These are phyloP conservation scores for Lepidocolaptes lacrymiger DNA, from an alignment of 2,797 vertebrate genomes.

Conservation along the genomic window DNA sequence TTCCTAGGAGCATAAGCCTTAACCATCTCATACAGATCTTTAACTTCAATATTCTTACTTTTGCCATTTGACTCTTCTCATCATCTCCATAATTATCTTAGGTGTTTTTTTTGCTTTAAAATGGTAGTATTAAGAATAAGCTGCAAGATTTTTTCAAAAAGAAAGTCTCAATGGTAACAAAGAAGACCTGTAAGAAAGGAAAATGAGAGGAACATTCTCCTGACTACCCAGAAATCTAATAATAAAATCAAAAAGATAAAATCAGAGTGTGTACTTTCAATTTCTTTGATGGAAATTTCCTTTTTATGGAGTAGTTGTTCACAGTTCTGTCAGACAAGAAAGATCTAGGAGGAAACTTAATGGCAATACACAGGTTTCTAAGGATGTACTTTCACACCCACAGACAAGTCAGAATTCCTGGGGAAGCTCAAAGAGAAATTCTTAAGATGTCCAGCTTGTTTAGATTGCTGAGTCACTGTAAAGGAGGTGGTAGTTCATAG, in stretches of 20 bases:
- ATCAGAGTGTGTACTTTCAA: not conserved
- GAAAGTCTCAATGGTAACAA: not conserved
- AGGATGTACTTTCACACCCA: not conserved
- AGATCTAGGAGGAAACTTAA: not conserved
- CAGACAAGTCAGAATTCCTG: not conserved
- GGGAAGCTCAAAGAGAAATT: not conserved
- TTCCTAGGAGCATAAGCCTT: not conserved
- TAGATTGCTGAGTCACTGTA: not conserved
- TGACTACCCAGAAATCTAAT: not conserved
- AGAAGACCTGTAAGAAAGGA: not conserved
- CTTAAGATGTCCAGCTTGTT: rapidly evolving
- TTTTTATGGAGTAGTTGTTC: not conserved
- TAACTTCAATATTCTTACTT: not conserved
- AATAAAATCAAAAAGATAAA: not conserved
- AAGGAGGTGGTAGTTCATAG: not conserved
- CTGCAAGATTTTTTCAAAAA: not conserved
- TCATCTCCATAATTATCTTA: not conserved
- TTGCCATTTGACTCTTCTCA: not conserved
- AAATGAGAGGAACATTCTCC: not conserved
- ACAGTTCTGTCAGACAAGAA: not conserved
- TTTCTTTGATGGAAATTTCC: not conserved
- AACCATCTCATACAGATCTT: not conserved
- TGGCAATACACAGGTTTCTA: not conserved
- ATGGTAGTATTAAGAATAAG: not conserved
- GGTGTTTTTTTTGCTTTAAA: not conserved